phyloP scores from a whole-genome alignment of 2,797 vertebrate genomes.

The Hylomyscus alleni region DNA sequence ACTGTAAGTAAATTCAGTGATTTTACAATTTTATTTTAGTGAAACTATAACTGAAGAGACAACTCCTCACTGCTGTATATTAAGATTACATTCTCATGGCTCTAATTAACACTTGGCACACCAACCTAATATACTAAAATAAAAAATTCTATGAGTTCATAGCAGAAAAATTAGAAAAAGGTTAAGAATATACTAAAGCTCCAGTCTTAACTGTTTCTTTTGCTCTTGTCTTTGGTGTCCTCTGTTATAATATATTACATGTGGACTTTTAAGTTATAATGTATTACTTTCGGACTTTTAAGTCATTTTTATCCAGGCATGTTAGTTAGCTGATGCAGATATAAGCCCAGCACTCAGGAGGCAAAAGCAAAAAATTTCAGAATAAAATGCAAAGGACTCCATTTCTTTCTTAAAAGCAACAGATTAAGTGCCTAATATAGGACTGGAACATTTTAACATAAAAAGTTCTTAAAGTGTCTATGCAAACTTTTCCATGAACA shows the following conservation, averaged over 20 bases:
- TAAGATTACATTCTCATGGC: slow-evolving; percentile 31
- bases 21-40: slow-evolving; percentile 36
- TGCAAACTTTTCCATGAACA: not conserved
- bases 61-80: not conserved
- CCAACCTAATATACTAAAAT: not conserved
- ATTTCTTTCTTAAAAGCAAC: slow-evolving; percentile 17
- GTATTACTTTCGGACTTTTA: not conserved
- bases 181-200: not conserved
- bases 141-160: slow-evolving; percentile 46
- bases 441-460: slow-evolving; percentile 16
- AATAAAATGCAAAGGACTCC: slow-evolving; percentile 2
- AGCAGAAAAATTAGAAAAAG: slow-evolving; percentile 38
- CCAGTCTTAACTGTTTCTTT: not conserved
- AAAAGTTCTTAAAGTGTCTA: slow-evolving; percentile 1
- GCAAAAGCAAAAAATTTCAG: not conserved
- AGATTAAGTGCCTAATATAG: not conserved
- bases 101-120: slow-evolving; percentile 51
- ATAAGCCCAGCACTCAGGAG: not conserved
- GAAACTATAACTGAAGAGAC: slow-evolving; percentile 32
- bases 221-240: not conserved
- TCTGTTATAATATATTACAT: not conserved
- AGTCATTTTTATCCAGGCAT: not conserved
- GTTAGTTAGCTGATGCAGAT: not conserved
- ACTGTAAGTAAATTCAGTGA: not conserved
- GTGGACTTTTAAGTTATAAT: no score